Base-by-base conservation (phyloP, 1,140 invertebrate genomes). In the Hycleus cichorii region DNA sequence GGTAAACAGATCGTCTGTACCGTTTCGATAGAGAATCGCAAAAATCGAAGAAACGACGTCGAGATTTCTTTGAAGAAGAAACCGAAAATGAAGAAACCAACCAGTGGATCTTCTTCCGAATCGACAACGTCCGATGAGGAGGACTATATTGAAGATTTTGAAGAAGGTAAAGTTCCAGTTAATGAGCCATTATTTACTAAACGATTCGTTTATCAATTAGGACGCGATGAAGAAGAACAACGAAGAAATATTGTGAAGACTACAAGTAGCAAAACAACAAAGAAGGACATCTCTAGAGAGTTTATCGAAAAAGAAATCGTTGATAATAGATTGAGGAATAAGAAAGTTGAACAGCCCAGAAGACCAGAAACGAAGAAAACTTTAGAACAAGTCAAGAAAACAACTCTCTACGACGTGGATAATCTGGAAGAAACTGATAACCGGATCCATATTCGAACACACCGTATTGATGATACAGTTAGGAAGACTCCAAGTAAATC, bases 151-250 rank as follows among this genome's bases (percentile, higher is more conserved):
- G 18, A 47, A 12, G 4, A 6, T 46, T 7, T 8, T 12, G 44
- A 47, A 18, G 64, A 69, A 64, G 57, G 53, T 56, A 60, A 52
- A 57, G 53, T 66, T 24, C 68, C 69, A 9, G 63, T 72, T 45
- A 60, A 67, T 12, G 70, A 73, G 58, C 70, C 69, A 10, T 43
- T 70, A 39, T 56, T 59, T 32, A 64, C 59, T 46, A 70, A 72
- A 51, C 72, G 68, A 58, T 64, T 71, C 50, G 64, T 70, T 18
- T 60, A 49, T 50, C 59, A 62, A 46, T 48, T 70, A 43, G 69
- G 69, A 26, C 51, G 58, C 43, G 68, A 66, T 38, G 68, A 70
- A 47, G 67, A 70, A 47, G 44, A 57, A 45, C 50, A 50, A 32
- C 56, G 57, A 18, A 18, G 18, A 18, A 18, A 18, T 50, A 48